Conservation (phyloP, 2,888 invertebrate genomes). For the Ormyrus pomaceus region DNA sequence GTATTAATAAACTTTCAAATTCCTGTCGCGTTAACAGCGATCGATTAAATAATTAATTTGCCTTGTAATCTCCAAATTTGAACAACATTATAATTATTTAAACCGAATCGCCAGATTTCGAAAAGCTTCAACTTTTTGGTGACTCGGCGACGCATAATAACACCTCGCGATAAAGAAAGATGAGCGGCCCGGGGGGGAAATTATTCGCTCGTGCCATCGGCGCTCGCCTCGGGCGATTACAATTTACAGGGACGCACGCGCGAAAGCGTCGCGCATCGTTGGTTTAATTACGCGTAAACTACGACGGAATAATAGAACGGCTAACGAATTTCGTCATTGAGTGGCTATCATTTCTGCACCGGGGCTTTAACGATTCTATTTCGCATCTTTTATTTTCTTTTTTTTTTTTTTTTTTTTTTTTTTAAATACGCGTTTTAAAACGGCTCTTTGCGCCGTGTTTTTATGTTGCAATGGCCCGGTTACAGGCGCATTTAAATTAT, state of each 20-base stretch:
- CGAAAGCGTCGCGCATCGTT: constrained; percentile 54
- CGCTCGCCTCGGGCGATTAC: not conserved
- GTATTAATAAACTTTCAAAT: no score
- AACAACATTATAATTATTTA: no score
- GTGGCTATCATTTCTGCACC: constrained; percentile 23
- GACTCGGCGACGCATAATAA: constrained; percentile 11
- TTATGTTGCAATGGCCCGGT: not conserved
- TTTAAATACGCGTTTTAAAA: constrained; percentile 34
- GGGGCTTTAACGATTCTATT: constrained; percentile 24
- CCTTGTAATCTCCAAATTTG: no score
- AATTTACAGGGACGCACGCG: constrained; percentile 11
- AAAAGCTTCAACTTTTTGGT: no score
- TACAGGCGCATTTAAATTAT: no score
- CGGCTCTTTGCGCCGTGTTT: not conserved
- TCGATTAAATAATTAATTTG: no score
- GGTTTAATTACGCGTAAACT: constrained; percentile 58
- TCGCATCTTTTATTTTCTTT: not conserved
- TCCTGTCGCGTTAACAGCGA: no score
- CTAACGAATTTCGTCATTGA: constrained; percentile 45
- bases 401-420: constrained; percentile 52
- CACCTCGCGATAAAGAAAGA: not conserved
- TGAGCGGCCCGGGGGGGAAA: not conserved
- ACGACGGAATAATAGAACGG: constrained; percentile 27
- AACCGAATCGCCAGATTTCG: no score
- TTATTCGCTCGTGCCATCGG: not conserved